Base-by-base conservation (phyloP, 2,797 vertebrate genomes). In the Microchirus variegatus region DNA sequence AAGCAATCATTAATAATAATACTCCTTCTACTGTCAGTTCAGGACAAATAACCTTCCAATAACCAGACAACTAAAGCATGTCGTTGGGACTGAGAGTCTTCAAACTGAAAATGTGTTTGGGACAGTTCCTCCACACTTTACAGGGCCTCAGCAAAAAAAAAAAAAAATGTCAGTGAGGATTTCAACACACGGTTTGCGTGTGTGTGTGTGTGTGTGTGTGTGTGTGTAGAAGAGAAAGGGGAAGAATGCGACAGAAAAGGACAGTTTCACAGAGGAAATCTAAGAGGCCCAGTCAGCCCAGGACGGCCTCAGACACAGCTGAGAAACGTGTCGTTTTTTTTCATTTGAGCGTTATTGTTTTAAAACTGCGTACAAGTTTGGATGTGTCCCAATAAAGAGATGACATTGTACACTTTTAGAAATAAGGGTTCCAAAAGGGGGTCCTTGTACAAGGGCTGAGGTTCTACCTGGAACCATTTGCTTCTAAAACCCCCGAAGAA, bases 261-360 rank as follows among this genome's bases (percentile, higher is more conserved):
- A 50, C 56, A 69, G 77, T 85, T 87, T 84, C 76, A 77, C 63
- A 75, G 67, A 84, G 75, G 81, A 82, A 82, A 82, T 63, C 22
- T 10, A 64, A 44, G 44, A 37, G 57, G 54, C 63, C 53, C 43
- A 35, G 13, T 1, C 10, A 22, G 18, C 53, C 8, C 53, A 16
- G 51, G 73, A 72, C 3, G 22, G 17, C 5, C 40, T 50, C 0
- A n/a, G 53, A 46, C 37, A 15, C 2, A 5, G 0, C 26, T 14
- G 9, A 48, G 4, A 40, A 58, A 53, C 17, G 3, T 8, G 12
- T 2, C 8, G 6, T 31, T 31, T 31, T 31, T 31, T 5, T 31
- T 7, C 31, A 6, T 8, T 6, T 6, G 4, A 31, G 8, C 31
- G 8, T 31, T 31, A 7, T 31, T 31, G 31, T 31, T 31, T 31